These are phyloP conservation scores for Hirudinaria manillensis DNA, from an alignment of 2,888 invertebrate genomes.

Conservation along the genomic window DNA sequence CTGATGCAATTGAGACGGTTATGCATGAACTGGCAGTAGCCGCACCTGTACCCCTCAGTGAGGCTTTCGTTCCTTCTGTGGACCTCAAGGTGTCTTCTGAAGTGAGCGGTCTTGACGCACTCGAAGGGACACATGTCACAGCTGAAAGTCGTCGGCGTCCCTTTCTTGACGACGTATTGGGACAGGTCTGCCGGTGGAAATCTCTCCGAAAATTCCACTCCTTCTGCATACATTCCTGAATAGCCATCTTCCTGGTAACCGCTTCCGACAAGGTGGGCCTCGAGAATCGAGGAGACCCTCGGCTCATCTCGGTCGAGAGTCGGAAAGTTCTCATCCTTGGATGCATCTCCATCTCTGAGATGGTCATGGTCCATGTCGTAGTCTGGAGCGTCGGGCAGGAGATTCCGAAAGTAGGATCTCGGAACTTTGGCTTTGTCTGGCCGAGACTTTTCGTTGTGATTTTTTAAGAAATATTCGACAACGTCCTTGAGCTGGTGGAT, in stretches of 20 bases:
- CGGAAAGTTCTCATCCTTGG: not conserved
- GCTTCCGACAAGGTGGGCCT: conserved; percentile 6
- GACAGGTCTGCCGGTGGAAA: conserved; percentile 24
- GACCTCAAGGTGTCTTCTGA: conserved; percentile 32
- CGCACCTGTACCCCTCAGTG: conserved; percentile 35
- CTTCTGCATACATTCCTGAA: conserved; percentile 1
- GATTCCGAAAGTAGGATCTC: conserved; percentile 25
- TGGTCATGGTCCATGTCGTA: conserved; percentile 5
- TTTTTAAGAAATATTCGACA: not conserved
- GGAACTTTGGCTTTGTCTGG: conserved; percentile 1
- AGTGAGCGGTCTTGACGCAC: conserved; percentile 32
- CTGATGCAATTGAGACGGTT: conserved; percentile 33
- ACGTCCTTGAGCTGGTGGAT: conserved; percentile 27
- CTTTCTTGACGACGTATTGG: conserved; percentile 27
- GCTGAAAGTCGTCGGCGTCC: conserved; percentile 18
- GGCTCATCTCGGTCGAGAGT: not conserved
- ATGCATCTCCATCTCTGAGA: no score
- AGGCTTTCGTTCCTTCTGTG: conserved; percentile 34
- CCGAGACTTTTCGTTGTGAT: conserved; percentile 1
- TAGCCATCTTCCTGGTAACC: not conserved
- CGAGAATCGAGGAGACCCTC: not conserved
- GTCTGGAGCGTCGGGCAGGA: conserved; percentile 30
- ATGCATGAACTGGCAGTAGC: conserved; percentile 35
- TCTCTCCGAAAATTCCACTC: conserved; percentile 13
- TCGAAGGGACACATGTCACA: conserved; percentile 34